Base-by-base conservation (phyloP, 1,140 invertebrate genomes). In the Drosophila tsacasi region DNA sequence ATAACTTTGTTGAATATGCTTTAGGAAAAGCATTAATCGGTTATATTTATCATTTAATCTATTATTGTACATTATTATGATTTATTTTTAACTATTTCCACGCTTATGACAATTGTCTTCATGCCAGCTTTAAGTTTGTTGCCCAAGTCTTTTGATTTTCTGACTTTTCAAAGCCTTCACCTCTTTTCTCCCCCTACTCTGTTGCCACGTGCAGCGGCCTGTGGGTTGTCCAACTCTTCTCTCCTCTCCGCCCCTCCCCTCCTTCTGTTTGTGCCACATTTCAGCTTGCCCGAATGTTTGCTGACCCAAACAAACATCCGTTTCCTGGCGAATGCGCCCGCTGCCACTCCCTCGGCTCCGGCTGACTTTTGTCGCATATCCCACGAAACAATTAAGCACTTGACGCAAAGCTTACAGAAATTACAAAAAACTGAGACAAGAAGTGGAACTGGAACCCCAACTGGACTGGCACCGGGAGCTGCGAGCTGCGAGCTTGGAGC, bases 251-350 rank as follows among this genome's bases (percentile, higher is more conserved):
- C 9, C 25, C 5, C 17, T 30, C 17, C 1, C 30, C 25, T 23
- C 5, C 19, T 23, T 1, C 19, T 12, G 17, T 44, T 35, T 49
- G 40, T 69, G 30, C 47, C 63, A 46, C 67, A 57, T 67, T 71
- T 23, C 30, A 42, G n/a, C 12, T 19, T 19, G 39, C 62, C 57
- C 50, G 13, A 40, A 47, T 75, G 67, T 59, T 71, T 67, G 76
- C 58, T 83, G 84, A 79, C 83, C 84, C 80, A 86, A 83, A 75
- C 77, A 87, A 87, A 87, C 83, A 89, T 87, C 83, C 83, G 83
- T 89, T 87, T 87, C 85, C 83, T 87, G 85, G 76, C 77, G 68
- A 84, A 67, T 75, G 72, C 40, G 49, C 49, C 49, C 25, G 49
- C 6, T 39, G 60, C 54, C 62, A 54, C 76, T 55, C 84, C 71